Conservation (phyloP, 2,888 invertebrate genomes). For the Matsumyia berberina region DNA sequence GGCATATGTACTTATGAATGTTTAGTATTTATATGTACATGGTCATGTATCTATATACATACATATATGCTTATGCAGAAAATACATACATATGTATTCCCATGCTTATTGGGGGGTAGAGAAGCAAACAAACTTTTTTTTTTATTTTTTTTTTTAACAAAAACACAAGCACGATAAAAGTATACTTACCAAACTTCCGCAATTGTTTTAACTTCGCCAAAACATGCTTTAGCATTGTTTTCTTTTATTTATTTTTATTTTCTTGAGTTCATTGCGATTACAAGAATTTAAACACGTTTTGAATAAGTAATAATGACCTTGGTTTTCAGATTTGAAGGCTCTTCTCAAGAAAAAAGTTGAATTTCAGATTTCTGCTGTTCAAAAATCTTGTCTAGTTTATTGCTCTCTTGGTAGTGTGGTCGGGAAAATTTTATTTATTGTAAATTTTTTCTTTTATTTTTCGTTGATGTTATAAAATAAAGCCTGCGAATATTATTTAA, state of each 20-base stretch:
- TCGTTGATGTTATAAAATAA: too few relatives aligned
- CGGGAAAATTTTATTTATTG: too few relatives aligned
- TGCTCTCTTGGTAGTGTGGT: neutral
- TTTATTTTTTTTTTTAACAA: too few relatives aligned
- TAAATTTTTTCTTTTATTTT: too few relatives aligned
- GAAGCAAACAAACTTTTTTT: too few relatives aligned
- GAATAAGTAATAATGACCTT: slow-evolving; percentile 67
- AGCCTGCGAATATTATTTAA: too few relatives aligned
- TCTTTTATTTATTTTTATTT: slow-evolving; percentile 16
- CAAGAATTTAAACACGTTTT: slow-evolving; percentile 70
- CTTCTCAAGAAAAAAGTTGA: slow-evolving; percentile 52
- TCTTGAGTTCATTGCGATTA: slow-evolving; percentile 44
- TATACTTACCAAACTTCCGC: slow-evolving; percentile 34
- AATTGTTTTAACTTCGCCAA: slow-evolving; percentile 25
- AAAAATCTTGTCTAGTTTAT: slow-evolving; percentile 43
- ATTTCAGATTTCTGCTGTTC: slow-evolving; percentile 59
- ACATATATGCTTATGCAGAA: too few relatives aligned
- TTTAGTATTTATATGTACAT: neutral
- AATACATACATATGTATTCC: too few relatives aligned
- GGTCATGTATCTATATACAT: too few relatives aligned
- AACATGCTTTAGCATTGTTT: neutral
- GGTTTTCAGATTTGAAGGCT: slow-evolving; percentile 66
- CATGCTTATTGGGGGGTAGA: too few relatives aligned
- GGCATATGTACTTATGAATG: neutral
- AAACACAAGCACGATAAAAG: too few relatives aligned